Base-by-base conservation (phyloP, 2,888 invertebrate genomes). In the Notocelia uddmanniana region DNA sequence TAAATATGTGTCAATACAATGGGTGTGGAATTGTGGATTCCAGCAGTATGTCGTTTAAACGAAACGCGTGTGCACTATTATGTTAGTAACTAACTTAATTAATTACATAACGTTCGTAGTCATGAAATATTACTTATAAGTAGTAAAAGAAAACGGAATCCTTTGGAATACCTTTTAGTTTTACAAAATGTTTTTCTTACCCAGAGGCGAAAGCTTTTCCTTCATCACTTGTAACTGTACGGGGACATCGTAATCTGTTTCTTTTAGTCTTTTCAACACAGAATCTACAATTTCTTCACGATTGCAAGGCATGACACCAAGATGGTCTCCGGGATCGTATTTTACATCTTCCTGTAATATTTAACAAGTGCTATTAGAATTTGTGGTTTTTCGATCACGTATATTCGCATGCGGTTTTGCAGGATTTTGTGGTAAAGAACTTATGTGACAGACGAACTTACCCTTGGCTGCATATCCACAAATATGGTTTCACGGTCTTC, bases 281-380 rank as follows among this genome's bases (percentile, higher is more conserved):
- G 95, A 95, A 64, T 97, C 96, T 0, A 99, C 98, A 23, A 98
- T 90, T 75, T 97, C 96, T 18, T 92, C 89, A 54, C 96, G 94
- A 87, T 99, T 99, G 76, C 96, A 95, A 0, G 98, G 96, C 86
- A 97, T 96, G n/a, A 99, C 96, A 3, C 98, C 98, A 15, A 99
- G 95, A 85, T 99, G 99, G 89, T 99, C 99, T 0, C 99, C 99
- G 0, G 98, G 98, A 41, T 96, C 96, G 83, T 98, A 98, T 41
- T 94, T 89, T 21, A 97, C 83, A 79, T 95, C 95, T 76, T 75
- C 78, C 94, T 94, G 77, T 58, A 84, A 85, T 57, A 66, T 52
- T 58, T 10, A 13, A 18, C 26, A 58, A 57, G 52, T 64, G 21
- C 9, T 41, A 26, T 59, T n/a, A 55, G 23, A 34, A 45, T 34